Evolutionary conservation across 2,888 invertebrate genomes (phyloP).

Genomic region (Dimorphilus gyrociliatus): DNA sequence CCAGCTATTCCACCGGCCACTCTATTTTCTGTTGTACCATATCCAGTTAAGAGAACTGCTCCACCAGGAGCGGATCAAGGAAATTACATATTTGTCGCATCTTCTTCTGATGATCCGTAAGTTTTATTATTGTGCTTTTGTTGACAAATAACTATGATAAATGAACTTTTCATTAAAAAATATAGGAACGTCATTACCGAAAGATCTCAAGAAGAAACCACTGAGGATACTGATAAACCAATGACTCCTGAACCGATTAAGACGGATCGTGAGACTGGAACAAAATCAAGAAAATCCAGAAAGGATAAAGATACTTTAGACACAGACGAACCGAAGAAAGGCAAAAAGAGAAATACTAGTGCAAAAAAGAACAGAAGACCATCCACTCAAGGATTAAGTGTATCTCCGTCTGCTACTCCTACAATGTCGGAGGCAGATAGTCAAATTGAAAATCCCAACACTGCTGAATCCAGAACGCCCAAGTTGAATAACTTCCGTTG

Average conservation of each 20-base stretch:
- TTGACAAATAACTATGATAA: no score
- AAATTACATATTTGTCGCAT: slow-evolving; percentile 33
- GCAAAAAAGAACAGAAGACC: slow-evolving; percentile 14
- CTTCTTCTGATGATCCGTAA: slow-evolving; percentile 35
- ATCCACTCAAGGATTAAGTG: slow-evolving; percentile 23
- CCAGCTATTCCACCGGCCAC: slow-evolving; percentile 37
- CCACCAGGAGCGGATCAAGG: slow-evolving; percentile 30
- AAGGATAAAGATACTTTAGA: no score
- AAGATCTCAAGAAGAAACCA: no score
- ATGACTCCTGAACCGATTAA: no score
- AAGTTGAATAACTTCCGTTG: slow-evolving; percentile 34
- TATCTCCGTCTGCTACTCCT: slow-evolving; percentile 16
- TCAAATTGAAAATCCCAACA: slow-evolving; percentile 12
- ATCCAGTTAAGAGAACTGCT: slow-evolving; percentile 32
- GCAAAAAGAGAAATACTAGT: slow-evolving; percentile 9
- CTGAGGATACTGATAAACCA: no score
- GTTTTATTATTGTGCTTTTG: slow-evolving; percentile 11
- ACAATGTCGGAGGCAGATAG: slow-evolving; percentile 28
- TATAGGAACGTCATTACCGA: no score
- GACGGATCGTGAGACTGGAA: no score
- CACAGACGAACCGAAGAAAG: neutral
- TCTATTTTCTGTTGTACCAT: slow-evolving; percentile 33
- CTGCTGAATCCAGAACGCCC: slow-evolving; percentile 2
- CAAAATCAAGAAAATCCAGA: no score
- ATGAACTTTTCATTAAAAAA: no score